phyloP scores from a whole-genome alignment of 2,888 invertebrate species.

The Ypsolopha scabrella region DNA sequence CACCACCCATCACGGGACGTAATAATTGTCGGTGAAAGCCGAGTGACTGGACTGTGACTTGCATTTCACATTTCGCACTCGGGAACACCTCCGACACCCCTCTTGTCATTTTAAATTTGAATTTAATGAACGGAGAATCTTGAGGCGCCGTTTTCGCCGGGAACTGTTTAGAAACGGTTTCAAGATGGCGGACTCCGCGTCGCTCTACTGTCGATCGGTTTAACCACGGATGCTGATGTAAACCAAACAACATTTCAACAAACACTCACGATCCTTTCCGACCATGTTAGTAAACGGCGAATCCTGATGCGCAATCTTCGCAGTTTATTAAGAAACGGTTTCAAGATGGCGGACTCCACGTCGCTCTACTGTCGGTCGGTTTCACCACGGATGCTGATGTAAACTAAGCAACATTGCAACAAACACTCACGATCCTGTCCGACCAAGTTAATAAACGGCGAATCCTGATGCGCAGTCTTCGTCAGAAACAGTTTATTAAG shows the following conservation, averaged over 20 bases:
- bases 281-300: constrained; percentile 78
- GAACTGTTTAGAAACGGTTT: constrained; percentile 76
- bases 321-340: constrained; percentile 77
- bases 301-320: constrained; percentile 72
- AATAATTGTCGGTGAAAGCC: too few relatives aligned
- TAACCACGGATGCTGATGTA: too few relatives aligned
- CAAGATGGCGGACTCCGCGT: constrained; percentile 55
- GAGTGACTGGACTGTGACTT: too few relatives aligned
- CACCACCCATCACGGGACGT: too few relatives aligned
- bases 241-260: neutral
- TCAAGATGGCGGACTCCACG: constrained; percentile 27
- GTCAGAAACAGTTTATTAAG: constrained; percentile 73
- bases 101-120: too few relatives aligned
- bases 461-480: constrained; percentile 73
- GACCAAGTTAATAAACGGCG: constrained; percentile 80
- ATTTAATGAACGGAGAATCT: constrained; percentile 81
- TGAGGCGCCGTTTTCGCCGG: constrained; percentile 67
- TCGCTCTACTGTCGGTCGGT: constrained; percentile 2
- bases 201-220: neutral
- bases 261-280: constrained; percentile 79
- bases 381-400: constrained; percentile 47
- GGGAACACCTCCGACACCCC: too few relatives aligned
- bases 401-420: too few relatives aligned
- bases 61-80: too few relatives aligned
- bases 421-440: too few relatives aligned